Evolutionary conservation across 2,797 vertebrate species (phyloP).

Genomic region (Sebastes trivittatus): DNA sequence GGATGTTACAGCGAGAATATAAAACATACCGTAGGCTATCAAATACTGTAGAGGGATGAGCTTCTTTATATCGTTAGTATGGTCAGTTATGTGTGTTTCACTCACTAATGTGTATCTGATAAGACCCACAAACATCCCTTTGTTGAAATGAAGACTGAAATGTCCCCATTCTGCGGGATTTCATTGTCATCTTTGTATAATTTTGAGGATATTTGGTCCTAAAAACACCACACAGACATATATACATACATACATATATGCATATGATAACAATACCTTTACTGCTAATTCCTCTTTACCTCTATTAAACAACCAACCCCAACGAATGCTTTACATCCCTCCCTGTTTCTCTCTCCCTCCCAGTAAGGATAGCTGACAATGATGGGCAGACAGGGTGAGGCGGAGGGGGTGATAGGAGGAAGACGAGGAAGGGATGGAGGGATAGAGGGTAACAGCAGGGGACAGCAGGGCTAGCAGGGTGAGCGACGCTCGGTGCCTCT

Average conservation of each 20-base stretch:
- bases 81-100: neutral
- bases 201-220: neutral
- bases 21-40: slow-evolving; percentile 8
- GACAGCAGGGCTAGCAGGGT: slow-evolving; percentile 78
- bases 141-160: neutral
- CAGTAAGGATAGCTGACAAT: slow-evolving; percentile 62
- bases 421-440: slow-evolving; percentile 60
- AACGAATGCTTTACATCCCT: slow-evolving; percentile 39
- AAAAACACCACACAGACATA: neutral
- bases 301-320: slow-evolving; percentile 47
- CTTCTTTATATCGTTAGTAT: neutral
- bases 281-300: slow-evolving; percentile 38
- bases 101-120: neutral
- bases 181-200: neutral
- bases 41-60: neutral
- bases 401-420: slow-evolving; percentile 56
- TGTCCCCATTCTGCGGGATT: neutral
- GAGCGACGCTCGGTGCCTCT: slow-evolving; percentile 80
- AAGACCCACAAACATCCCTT: neutral
- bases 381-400: slow-evolving; percentile 64
- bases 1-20: slow-evolving; percentile 31
- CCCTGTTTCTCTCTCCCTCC: slow-evolving; percentile 16
- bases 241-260: neutral
- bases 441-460: slow-evolving; percentile 78
- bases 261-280: slow-evolving; percentile 11